A percentile compares a stretch with the other conserved stretches of the same genome.
Conservation (phyloP, 2,888 invertebrate species). For the Lasioglossum lativentre region DNA sequence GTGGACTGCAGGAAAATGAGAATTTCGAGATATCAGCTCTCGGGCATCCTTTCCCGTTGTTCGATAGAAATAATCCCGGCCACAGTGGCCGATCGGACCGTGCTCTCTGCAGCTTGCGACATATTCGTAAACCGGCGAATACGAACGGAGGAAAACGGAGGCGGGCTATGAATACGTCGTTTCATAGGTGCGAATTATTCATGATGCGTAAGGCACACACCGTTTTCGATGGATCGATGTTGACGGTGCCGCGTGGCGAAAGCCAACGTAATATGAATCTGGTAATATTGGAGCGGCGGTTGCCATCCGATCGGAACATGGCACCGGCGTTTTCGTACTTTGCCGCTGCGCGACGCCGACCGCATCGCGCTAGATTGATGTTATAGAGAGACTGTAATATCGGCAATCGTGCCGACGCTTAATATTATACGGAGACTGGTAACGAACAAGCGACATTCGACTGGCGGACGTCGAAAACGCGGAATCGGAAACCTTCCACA, state of each 20-base stretch:
- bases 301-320: conserved; percentile 40
- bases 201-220: conserved; percentile 38
- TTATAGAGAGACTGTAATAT: conserved; percentile 49
- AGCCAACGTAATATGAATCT: conserved; percentile 60
- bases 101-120: neutral
- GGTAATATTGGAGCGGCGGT: conserved; percentile 47
- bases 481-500: neutral
- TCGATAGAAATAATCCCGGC: neutral
- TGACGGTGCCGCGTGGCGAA: conserved; percentile 51
- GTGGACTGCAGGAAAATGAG: neutral
- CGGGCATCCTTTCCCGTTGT: neutral
- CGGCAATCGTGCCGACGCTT: conserved; percentile 49
- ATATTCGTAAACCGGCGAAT: neutral
- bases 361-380: conserved; percentile 53
- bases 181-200: conserved; percentile 49
- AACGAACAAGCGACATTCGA: conserved; percentile 21
- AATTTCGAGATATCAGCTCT: neutral
- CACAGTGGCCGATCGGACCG: neutral
- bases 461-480: conserved; percentile 10
- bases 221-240: conserved; percentile 55
- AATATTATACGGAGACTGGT: conserved; percentile 24
- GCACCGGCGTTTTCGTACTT: conserved; percentile 51
- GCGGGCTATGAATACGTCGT: conserved; percentile 42
- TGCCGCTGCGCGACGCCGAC: conserved; percentile 34
- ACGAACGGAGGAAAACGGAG: neutral